Evolutionary conservation across 2,888 invertebrate genomes (phyloP).

Genomic region (Criorhina ranunculi): DNA sequence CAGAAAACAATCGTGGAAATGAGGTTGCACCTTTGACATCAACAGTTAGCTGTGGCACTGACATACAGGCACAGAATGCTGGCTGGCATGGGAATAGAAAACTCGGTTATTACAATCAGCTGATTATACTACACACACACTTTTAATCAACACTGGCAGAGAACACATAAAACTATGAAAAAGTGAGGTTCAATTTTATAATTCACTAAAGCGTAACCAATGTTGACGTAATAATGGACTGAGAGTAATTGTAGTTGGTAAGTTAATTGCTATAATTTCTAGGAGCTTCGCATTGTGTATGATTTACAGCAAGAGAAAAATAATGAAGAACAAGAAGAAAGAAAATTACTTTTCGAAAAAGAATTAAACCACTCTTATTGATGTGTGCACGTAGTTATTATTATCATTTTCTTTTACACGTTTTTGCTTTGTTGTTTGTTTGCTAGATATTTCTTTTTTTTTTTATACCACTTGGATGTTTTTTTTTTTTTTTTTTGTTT

Average conservation of each 20-base stretch:
- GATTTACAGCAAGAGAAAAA: conserved; percentile 38
- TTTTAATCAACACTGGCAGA: conserved; percentile 39
- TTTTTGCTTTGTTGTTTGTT: conserved; percentile 23
- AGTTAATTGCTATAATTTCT: conserved; percentile 66
- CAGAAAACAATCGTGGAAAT: conserved; percentile 72
- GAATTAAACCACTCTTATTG: conserved; percentile 58
- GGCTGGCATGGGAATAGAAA: conserved; percentile 42
- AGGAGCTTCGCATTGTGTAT: neutral
- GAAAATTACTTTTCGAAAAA: conserved; percentile 42
- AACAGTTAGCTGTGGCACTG: conserved; percentile 60
- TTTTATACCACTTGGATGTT: conserved; percentile 4
- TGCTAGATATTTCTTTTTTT: no score
- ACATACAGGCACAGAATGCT: conserved; percentile 22
- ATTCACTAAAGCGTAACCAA: conserved; percentile 75
- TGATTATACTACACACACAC: conserved; percentile 54
- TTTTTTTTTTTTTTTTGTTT: conserved; percentile 2
- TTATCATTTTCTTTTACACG: conserved; percentile 47
- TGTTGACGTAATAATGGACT: conserved; percentile 72
- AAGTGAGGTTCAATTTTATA: conserved; percentile 60
- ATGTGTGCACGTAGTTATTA: conserved; percentile 18
- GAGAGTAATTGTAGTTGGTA: conserved; percentile 52
- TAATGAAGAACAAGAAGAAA: conserved; percentile 25
- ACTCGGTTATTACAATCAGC: conserved; percentile 54
- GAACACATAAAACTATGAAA: conserved; percentile 29
- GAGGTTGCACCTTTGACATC: conserved; percentile 70